phyloP scores from a whole-genome alignment of 2,888 invertebrate species.

The Latrodectus elegans region DNA sequence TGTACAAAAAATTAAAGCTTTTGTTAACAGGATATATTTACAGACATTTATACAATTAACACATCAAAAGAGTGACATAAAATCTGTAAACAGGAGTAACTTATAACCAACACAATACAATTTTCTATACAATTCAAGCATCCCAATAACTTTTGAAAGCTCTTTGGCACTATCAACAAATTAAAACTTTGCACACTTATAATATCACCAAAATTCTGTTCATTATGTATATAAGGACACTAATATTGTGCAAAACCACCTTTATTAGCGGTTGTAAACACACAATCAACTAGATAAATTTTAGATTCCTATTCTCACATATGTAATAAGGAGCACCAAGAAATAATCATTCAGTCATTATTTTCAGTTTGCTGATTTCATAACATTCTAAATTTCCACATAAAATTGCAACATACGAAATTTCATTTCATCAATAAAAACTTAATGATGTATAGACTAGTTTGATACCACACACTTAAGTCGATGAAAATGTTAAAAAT shows the following conservation, averaged over 20 bases:
- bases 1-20: conserved; percentile 10
- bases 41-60: conserved; percentile 13
- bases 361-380: background rate
- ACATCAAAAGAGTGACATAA: conserved; percentile 11
- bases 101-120: conserved; percentile 4
- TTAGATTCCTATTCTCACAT: background rate
- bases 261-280: conserved; percentile 12
- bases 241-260: conserved; percentile 43
- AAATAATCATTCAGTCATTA: conserved; percentile 37
- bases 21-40: conserved; percentile 22
- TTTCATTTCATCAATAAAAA: too few species aligned
- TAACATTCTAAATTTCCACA: too few species aligned
- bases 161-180: conserved; percentile 66
- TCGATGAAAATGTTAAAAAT: too few species aligned
- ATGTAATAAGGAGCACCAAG: conserved; percentile 10
- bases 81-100: background rate
- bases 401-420: too few species aligned
- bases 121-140: conserved; percentile 1
- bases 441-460: too few species aligned
- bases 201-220: conserved; percentile 29
- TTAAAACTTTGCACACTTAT: conserved; percentile 30
- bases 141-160: conserved; percentile 30
- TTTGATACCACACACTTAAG: too few species aligned
- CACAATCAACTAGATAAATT: conserved; percentile 8
- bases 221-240: conserved; percentile 21